Percentiles rank a stretch among this genome's conserved stretches.
These are phyloP conservation scores for Synergus umbraculus DNA, from an alignment of 2,888 invertebrate genomes.

Conservation along the genomic window DNA sequence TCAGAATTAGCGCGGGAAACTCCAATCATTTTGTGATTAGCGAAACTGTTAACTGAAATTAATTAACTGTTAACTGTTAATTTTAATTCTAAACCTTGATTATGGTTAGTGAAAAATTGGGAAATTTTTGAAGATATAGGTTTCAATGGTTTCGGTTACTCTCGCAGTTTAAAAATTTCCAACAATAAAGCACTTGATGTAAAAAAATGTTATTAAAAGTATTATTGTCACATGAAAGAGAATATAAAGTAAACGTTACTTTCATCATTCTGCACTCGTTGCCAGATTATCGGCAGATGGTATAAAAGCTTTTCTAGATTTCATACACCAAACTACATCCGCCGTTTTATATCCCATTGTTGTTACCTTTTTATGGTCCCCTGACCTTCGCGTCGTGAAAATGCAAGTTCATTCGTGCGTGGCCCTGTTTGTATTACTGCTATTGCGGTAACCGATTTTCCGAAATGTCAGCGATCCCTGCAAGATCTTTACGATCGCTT, in stretches of 20 bases:
- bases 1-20: too few relatives aligned
- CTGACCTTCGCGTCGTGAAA: neutral
- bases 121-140: too few relatives aligned
- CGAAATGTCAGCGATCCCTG: neutral
- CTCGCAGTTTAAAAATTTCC: too few relatives aligned
- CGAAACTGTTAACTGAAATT: too few relatives aligned
- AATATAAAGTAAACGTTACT: neutral
- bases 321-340: neutral
- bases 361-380: neutral
- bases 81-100: too few relatives aligned
- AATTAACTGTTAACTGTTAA: too few relatives aligned
- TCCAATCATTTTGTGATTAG: too few relatives aligned
- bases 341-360: neutral
- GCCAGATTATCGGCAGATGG: constrained; percentile 8
- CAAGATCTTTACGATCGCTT: neutral
- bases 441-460: neutral
- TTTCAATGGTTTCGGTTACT: too few relatives aligned
- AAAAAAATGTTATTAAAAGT: neutral
- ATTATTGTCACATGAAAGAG: neutral
- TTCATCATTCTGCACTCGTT: neutral
- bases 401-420: too few relatives aligned
- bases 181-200: neutral
- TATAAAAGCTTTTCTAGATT: neutral
- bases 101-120: too few relatives aligned
- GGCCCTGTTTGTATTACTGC: neutral